Percentiles rank a stretch among this genome's conserved stretches.
phyloP scores from a whole-genome alignment of 2,113 vertebrate species.

The Prionailurus viverrinus region DNA sequence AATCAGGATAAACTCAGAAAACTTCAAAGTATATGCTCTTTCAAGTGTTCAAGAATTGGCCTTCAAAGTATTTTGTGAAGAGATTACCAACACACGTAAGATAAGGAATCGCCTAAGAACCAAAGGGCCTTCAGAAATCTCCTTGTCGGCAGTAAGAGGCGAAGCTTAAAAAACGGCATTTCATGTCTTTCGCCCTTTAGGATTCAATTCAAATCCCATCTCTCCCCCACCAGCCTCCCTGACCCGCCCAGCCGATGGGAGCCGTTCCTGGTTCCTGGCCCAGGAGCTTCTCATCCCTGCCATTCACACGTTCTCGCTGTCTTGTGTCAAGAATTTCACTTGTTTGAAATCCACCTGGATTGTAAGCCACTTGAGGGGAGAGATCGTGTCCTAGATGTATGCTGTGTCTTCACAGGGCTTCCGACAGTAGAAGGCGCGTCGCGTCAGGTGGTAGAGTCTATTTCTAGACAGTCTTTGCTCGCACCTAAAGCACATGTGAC shows the following conservation, averaged over 20 bases:
- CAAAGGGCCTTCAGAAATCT: not conserved
- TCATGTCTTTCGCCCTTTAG: not conserved
- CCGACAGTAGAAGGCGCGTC: not conserved
- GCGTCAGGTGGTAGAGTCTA: not conserved
- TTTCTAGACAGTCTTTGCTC: not conserved
- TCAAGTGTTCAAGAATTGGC: conserved; percentile 29
- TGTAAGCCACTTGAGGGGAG: not conserved
- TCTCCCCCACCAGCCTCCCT: not conserved
- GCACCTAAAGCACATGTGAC: not conserved
- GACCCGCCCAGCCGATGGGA: not conserved
- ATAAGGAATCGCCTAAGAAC: not conserved
- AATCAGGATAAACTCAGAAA: conserved; percentile 33
- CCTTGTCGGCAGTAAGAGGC: not conserved
- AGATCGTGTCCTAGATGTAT: not conserved
- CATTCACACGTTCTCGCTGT: too few species aligned
- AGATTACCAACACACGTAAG: conserved; percentile 23
- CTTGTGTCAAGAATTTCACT: not conserved
- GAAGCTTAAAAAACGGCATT: not conserved
- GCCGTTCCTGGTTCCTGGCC: not conserved
- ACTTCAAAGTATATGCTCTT: conserved; percentile 29
- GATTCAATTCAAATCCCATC: not conserved
- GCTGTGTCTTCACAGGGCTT: not conserved
- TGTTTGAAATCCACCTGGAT: not conserved
- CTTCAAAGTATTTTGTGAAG: conserved; percentile 4
- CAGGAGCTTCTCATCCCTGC: not conserved